Evolutionary conservation across 2,797 vertebrate genomes (phyloP), one percentile per base, ranked within the genome.

Genomic region (Galago senegalensis): DNA sequence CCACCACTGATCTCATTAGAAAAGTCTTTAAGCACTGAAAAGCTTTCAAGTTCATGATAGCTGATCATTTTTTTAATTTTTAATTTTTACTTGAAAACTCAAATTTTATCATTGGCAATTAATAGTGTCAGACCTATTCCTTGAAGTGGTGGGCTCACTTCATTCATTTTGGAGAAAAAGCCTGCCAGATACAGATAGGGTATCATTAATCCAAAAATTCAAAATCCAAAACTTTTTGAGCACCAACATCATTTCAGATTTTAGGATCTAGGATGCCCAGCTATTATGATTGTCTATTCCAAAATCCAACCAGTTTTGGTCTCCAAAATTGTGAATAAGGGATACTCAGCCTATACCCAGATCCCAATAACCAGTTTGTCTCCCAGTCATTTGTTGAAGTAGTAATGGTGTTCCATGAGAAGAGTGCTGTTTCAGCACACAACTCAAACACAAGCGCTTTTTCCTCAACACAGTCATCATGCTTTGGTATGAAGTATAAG

Each of bases 31-130:
- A 86, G 40, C 27, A 65, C 65, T 82, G 75, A 53, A n/a, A 91
- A 72, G n/a, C 16, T 73, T 3, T 82, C 61, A 37, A 34, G 29
- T 23, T 85, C 21, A 31, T 94, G 21, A 63, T 89, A 56, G 9
- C 61, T 49, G 23, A 23, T 92, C 27, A 7, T 89, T 91, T 90
- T 82, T 40, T n/a, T 77, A 89, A 82, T 63, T 72, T 91, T 93
- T 65, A 82, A 80, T 37, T 94, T 77, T 87, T 75, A 76, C 34
- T 75, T 93, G 43, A 93, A 91, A 81, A 88, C 17, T 91, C 61
- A 80, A 20, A 81, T 91, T 93, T 95, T 96, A 56, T 93, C 73
- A 76, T 49, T 85, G n/a, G 27, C 43, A 89, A 2, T 91, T 81
- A 69, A 43, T 93, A 60, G 18, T 85, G 4, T 73, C 34, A 80